Percentiles rank a stretch among this genome's conserved stretches.
Conservation (phyloP, 1,140 invertebrate genomes). For the Gryon sp. region DNA sequence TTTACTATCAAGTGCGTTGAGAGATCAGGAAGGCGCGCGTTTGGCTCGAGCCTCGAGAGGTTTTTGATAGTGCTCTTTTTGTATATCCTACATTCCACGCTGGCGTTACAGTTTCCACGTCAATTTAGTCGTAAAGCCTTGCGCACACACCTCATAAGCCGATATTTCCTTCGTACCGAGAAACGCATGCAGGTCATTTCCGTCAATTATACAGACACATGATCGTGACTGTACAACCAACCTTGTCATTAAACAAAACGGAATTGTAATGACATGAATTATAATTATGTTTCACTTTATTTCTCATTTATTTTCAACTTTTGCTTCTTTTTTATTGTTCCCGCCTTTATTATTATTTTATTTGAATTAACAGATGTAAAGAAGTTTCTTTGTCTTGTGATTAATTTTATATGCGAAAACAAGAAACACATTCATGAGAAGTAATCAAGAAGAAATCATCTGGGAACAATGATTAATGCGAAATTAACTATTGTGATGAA, state of each 20-base stretch:
- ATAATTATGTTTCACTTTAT: neutral
- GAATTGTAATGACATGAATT: slow-evolving; percentile 2
- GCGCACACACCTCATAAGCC: slow-evolving; percentile 26
- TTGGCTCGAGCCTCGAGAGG: too few relatives aligned
- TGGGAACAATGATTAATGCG: too few relatives aligned
- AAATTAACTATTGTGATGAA: too few relatives aligned
- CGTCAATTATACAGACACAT: slow-evolving; percentile 33
- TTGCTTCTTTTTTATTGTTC: too few relatives aligned
- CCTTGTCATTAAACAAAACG: slow-evolving; percentile 32
- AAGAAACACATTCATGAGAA: too few relatives aligned
- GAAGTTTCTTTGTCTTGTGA: too few relatives aligned
- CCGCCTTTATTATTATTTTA: too few relatives aligned
- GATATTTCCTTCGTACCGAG: slow-evolving; percentile 51
- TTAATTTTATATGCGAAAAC: too few relatives aligned
- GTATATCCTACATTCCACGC: slow-evolving; percentile 46
- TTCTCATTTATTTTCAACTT: neutral
- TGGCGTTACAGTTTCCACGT: slow-evolving; percentile 49
- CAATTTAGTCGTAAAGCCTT: slow-evolving; percentile 33
- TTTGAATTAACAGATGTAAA: too few relatives aligned
- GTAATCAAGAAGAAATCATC: too few relatives aligned
- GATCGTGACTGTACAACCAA: slow-evolving; percentile 30
- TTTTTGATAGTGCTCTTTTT: slow-evolving; percentile 44
- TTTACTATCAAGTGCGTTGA: slow-evolving; percentile 14
- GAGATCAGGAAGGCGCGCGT: slow-evolving; percentile 17
- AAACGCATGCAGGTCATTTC: slow-evolving; percentile 54